Percentiles rank a stretch among this genome's conserved stretches.
phyloP scores from a whole-genome alignment of 2,113 vertebrate species.

The Baryphthengus martii region DNA sequence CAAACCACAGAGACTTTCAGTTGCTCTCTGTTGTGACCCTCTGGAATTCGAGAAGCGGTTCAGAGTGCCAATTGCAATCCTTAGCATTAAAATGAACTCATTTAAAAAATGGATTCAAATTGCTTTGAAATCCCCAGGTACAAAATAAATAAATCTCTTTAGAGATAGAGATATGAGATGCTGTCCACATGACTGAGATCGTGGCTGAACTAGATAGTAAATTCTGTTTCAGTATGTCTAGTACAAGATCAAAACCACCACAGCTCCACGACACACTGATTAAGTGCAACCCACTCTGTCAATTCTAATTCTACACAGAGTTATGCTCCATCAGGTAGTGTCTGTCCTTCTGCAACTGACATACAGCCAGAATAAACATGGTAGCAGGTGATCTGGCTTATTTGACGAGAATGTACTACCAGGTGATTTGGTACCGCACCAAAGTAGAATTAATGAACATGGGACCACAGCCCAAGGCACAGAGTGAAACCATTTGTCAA shows the following conservation, averaged over 20 bases:
- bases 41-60: neutral
- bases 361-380: neutral
- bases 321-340: slow-evolving; percentile 4
- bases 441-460: neutral
- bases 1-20: neutral
- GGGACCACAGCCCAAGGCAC: neutral
- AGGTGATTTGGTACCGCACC: neutral
- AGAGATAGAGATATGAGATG: neutral
- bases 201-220: neutral
- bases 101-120: neutral
- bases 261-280: neutral
- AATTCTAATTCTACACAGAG: neutral
- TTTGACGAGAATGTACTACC: neutral
- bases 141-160: neutral
- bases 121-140: neutral
- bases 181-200: neutral
- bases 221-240: slow-evolving; percentile 7
- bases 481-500: neutral
- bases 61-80: neutral
- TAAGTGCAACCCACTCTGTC: neutral
- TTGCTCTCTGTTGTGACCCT: neutral
- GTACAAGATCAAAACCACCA: slow-evolving; percentile 25
- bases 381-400: neutral
- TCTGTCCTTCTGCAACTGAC: neutral
- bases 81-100: neutral